Evolutionary conservation across 64 coral and sea anemone species (phyloP).

Genomic region (Astreopora myriophthalma): DNA sequence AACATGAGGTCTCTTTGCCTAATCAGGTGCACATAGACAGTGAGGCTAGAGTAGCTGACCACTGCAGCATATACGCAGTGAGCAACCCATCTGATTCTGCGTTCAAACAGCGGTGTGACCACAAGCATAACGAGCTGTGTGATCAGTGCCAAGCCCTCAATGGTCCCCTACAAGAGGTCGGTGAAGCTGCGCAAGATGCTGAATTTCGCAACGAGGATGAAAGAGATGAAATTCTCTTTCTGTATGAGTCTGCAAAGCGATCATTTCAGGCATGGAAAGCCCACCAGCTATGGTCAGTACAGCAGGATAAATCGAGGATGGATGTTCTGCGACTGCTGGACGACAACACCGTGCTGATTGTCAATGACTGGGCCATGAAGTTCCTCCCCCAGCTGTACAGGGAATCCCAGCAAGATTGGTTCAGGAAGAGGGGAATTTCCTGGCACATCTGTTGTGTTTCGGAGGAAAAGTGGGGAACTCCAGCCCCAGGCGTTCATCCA

Average conservation of each 20-base stretch:
- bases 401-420: too few relatives aligned
- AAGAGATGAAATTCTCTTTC: constrained; percentile 23
- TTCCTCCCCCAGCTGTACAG: too few relatives aligned
- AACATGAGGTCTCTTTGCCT: not conserved
- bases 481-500: not conserved
- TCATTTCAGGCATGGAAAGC: constrained; percentile 37
- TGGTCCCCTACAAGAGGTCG: not conserved
- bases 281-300: constrained; percentile 28
- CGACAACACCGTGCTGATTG: too few relatives aligned
- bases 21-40: not conserved
- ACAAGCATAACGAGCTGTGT: not conserved
- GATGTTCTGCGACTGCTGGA: not conserved
- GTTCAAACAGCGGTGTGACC: not conserved
- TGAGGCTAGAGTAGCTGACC: not conserved
- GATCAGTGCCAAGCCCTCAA: constrained; percentile 24
- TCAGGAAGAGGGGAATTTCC: too few relatives aligned
- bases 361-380: too few relatives aligned
- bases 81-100: not conserved
- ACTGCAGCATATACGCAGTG: not conserved
- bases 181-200: not conserved
- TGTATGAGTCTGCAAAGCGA: constrained; percentile 11
- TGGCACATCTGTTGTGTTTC: too few relatives aligned
- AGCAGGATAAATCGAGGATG: constrained; percentile 20
- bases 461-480: too few relatives aligned
- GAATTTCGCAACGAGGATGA: constrained; percentile 4